A percentile compares a stretch with the other conserved stretches of the same genome.
Evolutionary conservation across 2,113 vertebrate species (phyloP).

Genomic region (Toxostoma redivivum): DNA sequence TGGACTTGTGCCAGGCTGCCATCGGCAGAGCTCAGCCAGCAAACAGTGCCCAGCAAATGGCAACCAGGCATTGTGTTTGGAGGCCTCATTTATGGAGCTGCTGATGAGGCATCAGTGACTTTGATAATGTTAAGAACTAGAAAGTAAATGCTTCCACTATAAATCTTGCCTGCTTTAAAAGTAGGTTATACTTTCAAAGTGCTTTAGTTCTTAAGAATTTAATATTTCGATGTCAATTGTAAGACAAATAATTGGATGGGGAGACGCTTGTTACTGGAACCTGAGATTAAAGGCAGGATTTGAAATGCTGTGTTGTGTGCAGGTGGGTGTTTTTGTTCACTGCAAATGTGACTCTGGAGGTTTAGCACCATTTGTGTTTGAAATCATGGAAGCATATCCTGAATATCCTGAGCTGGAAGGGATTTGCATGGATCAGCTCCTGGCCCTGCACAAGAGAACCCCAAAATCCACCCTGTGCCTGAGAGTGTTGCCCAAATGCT

Average conservation of each 20-base stretch:
- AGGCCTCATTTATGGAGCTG: background rate
- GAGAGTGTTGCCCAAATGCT: fast-evolving
- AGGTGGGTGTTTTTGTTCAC: background rate
- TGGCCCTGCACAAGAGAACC: background rate
- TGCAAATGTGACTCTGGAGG: background rate
- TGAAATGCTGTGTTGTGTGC: background rate
- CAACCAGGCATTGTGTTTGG: background rate
- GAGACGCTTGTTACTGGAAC: constrained; percentile 36
- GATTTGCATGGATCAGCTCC: background rate
- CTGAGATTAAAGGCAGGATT: constrained; percentile 56
- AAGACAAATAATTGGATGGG: constrained; percentile 42
- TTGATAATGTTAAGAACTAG: background rate
- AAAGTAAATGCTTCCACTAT: background rate
- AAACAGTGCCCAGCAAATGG: background rate
- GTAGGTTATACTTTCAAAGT: constrained; percentile 21
- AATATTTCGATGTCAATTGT: constrained; percentile 38
- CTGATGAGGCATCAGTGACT: background rate
- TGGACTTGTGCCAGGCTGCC: fast-evolving
- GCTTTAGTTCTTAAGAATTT: constrained; percentile 41
- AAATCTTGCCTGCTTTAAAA: constrained; percentile 13
- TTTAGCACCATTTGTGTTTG: background rate
- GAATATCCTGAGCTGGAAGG: background rate
- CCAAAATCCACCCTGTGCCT: background rate
- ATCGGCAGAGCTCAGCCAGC: background rate
- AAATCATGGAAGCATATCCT: background rate